Evolutionary conservation across 2,888 invertebrate species (phyloP).

Genomic region (Pseudanteris insignis): DNA sequence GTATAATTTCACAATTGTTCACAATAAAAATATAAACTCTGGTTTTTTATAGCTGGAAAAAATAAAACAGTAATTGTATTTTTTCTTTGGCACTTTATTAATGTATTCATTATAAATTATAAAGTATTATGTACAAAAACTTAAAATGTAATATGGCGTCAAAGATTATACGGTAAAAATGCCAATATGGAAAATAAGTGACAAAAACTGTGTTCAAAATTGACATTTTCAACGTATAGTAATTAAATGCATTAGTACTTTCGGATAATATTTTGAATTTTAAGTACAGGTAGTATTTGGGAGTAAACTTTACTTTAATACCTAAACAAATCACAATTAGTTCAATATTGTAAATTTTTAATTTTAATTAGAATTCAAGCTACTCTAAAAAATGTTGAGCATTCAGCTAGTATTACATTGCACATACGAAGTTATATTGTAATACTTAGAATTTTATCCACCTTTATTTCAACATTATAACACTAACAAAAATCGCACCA

Average conservation of each 20-base stretch:
- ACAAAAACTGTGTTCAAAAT: conserved; percentile 12
- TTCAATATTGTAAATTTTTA: background rate
- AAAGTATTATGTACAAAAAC: conserved; percentile 56
- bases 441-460: too few relatives aligned
- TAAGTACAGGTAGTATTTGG: conserved; percentile 19
- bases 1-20: too few relatives aligned
- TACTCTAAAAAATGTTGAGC: too few relatives aligned
- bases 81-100: conserved; percentile 66
- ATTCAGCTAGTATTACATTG: too few relatives aligned
- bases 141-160: conserved; percentile 60
- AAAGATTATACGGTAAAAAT: conserved; percentile 47
- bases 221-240: background rate
- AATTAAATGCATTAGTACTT: too few relatives aligned
- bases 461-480: too few relatives aligned
- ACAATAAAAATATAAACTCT: too few relatives aligned
- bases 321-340: conserved; percentile 9
- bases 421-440: too few relatives aligned
- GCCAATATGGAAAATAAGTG: conserved; percentile 48
- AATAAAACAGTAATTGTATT: conserved; percentile 1
- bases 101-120: conserved; percentile 53
- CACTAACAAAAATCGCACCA: too few relatives aligned
- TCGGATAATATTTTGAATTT: too few relatives aligned
- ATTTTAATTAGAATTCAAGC: too few relatives aligned
- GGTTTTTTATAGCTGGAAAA: too few relatives aligned
- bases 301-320: background rate